A percentile compares a stretch with the other conserved stretches of the same genome.
phyloP scores from a whole-genome alignment of 2,888 invertebrate species.

The Perizoma flavofasciatum region DNA sequence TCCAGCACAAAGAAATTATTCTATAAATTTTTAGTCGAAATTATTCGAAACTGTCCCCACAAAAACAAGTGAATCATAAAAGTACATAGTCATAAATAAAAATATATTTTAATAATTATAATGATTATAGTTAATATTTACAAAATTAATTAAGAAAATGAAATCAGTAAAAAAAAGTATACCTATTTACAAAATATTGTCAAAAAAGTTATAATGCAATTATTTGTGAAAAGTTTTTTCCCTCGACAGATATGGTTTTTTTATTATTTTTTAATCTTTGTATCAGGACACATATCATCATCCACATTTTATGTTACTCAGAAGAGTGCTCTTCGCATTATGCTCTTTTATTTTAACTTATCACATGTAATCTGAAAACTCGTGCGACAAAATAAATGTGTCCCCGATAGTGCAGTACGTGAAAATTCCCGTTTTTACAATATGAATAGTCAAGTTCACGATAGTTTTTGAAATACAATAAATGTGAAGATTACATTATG shows the following conservation, averaged over 20 bases:
- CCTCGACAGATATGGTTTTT: not conserved
- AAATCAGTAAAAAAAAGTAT: conserved; percentile 7
- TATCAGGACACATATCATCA: too few relatives aligned
- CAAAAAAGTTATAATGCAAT: conserved; percentile 2
- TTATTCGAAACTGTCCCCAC: conserved; percentile 19
- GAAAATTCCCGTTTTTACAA: too few relatives aligned
- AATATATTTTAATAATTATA: conserved; percentile 27
- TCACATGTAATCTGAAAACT: too few relatives aligned
- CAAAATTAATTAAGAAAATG: conserved; percentile 29
- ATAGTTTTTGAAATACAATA: too few relatives aligned
- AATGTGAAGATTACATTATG: too few relatives aligned
- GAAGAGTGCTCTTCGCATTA: too few relatives aligned
- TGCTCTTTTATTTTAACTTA: too few relatives aligned
- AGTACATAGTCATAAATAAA: conserved; percentile 34
- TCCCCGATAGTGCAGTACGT: too few relatives aligned
- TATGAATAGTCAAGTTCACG: too few relatives aligned
- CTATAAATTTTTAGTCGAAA: conserved; percentile 23
- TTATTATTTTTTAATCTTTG: too few relatives aligned
- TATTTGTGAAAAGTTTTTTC: conserved; percentile 3
- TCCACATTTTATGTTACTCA: too few relatives aligned
- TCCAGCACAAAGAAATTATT: conserved; percentile 4
- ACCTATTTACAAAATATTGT: conserved; percentile 23
- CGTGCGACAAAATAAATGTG: too few relatives aligned
- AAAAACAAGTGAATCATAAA: conserved; percentile 29
- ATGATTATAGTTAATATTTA: conserved; percentile 30